Base-by-base conservation (phyloP, 2,113 vertebrate species). In the Haemorhous mexicanus region DNA sequence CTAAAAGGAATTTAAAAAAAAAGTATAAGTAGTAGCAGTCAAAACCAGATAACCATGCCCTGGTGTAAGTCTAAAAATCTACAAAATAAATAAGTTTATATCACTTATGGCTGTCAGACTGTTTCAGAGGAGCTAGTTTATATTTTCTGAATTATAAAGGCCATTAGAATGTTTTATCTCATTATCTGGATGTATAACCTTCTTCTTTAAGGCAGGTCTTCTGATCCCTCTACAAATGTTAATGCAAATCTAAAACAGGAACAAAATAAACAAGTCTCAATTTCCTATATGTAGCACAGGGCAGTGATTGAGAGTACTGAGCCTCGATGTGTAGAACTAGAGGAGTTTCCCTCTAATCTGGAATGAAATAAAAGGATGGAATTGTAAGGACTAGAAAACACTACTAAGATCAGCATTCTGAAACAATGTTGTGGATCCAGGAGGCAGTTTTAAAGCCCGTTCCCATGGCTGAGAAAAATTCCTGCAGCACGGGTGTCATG, bases 391-490 rank as follows among this genome's bases (percentile, higher is more conserved):
- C 28, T 73, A 84, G 80, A 90, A 90, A 94, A 44, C 44, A 56
- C 44, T 84, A 37, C 35, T 49, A 75, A 88, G 73, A 93, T 84
- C 83, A 93, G 79, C 53, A 84, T 81, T 86, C 81, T 64, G 69
- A 94, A 90, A 75, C 84, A 26, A 86, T 68, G 76, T 49, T 89
- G 49, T 79, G 88, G 43, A 68, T 90, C 83, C 95, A 92, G 73
- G 92, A 95, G 95, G 64, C 61, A 53, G 62, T 78, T 94, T 56
- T 61, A 28, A 92, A 81, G 85, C 68, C 83, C 84, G 88, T 97
- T 96, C 95, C 94, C 96, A 96, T 88, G 86, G 88, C 41, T 90
- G 66, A 93, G 56, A 47, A 94, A 70, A 95, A 94, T 95, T 94
- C 94, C 85, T 93, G 62, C 79, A 92, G 83, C 52, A 86, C 32